These are phyloP conservation scores for Nansenia antarctica DNA, from an alignment of 2,113 vertebrate genomes.

Conservation along the genomic window DNA sequence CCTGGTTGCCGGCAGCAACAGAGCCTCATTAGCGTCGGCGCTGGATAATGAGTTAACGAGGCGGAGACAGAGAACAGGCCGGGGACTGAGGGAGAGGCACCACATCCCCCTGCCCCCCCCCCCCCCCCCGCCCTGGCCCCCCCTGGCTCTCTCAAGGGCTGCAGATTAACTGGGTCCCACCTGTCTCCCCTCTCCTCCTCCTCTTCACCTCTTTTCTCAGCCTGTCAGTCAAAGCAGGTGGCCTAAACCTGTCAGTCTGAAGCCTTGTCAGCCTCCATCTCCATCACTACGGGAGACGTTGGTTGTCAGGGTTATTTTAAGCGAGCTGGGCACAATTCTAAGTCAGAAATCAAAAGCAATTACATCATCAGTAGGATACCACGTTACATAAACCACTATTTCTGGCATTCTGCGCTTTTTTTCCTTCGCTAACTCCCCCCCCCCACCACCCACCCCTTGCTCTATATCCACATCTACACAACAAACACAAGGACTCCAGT, in stretches of 20 bases:
- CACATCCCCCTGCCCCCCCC: neutral
- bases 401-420: constrained; percentile 29
- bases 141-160: neutral
- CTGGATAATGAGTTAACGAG: neutral
- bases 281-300: neutral
- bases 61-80: neutral
- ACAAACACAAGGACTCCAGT: neutral
- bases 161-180: neutral
- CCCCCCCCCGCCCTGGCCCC: neutral
- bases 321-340: constrained; percentile 43
- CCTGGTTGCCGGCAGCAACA: neutral
- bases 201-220: neutral
- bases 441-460: neutral
- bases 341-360: constrained; percentile 61
- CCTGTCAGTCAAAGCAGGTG: neutral
- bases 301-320: constrained; percentile 24
- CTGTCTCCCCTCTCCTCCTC: neutral
- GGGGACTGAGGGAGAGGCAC: neutral
- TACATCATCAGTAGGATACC: constrained; percentile 56
- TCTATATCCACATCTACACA: neutral
- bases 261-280: neutral
- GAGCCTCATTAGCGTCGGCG: neutral
- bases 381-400: constrained; percentile 57
- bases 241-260: neutral
- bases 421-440: too few relatives aligned